Conservation (phyloP, 1,140 invertebrate genomes). For the Eriocheir sinensis region DNA sequence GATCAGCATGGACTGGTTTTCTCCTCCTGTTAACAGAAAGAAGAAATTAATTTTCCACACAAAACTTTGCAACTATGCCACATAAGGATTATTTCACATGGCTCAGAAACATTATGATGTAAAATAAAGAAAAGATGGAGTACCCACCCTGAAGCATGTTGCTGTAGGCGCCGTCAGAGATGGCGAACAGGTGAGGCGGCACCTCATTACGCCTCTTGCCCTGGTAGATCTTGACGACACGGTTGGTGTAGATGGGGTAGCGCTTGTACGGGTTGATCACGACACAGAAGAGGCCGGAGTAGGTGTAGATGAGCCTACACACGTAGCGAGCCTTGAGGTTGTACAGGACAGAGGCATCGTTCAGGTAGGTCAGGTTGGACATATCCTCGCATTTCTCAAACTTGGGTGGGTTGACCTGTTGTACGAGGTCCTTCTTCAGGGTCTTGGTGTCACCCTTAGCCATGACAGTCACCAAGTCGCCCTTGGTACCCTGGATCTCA, state of each 20-base stretch:
- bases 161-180: slow-evolving; percentile 73
- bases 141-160: slow-evolving; percentile 84
- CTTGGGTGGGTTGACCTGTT: slow-evolving; percentile 78
- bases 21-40: slow-evolving; percentile 72
- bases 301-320: slow-evolving; percentile 69
- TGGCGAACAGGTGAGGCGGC: slow-evolving; percentile 72
- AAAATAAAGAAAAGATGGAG: slow-evolving; percentile 81
- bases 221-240: slow-evolving; percentile 75
- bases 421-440: slow-evolving; percentile 73
- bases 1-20: slow-evolving; percentile 80
- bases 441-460: slow-evolving; percentile 71
- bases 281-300: slow-evolving; percentile 73
- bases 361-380: slow-evolving; percentile 76
- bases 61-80: background rate
- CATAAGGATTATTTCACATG: background rate
- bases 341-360: slow-evolving; percentile 82
- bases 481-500: slow-evolving; percentile 70
- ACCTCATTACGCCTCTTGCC: slow-evolving; percentile 76
- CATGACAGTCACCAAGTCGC: slow-evolving; percentile 73
- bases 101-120: background rate
- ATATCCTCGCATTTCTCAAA: slow-evolving; percentile 74
- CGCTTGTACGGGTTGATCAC: slow-evolving; percentile 75
- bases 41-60: background rate
- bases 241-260: slow-evolving; percentile 75
- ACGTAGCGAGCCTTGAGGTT: slow-evolving; percentile 84